These are phyloP conservation scores for Phoxinus dragarum DNA, from an alignment of 2,797 vertebrate genomes.

Conservation along the genomic window DNA sequence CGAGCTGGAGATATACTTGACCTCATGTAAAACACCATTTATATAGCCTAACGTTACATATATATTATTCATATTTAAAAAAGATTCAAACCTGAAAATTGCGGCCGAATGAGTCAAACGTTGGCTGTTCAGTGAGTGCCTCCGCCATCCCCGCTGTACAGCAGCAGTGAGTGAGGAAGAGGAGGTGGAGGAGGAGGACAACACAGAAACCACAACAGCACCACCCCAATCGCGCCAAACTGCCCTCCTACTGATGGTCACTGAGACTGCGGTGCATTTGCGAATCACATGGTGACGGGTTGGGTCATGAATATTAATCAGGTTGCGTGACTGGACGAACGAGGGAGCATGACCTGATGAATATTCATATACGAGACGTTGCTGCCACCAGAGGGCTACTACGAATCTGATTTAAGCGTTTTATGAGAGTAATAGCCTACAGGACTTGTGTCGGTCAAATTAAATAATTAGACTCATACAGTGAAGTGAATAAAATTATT, in stretches of 20 bases:
- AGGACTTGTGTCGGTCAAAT: background rate
- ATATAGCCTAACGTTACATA: background rate
- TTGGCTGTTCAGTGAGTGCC: conserved; percentile 62
- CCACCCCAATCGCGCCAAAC: conserved; percentile 9
- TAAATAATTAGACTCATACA: too few species aligned
- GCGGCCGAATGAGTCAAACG: conserved; percentile 53
- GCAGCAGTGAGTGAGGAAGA: background rate
- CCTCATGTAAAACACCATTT: background rate
- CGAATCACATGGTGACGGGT: background rate
- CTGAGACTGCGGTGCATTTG: background rate
- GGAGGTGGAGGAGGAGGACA: background rate
- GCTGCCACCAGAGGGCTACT: background rate
- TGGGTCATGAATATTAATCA: background rate
- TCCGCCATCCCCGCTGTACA: conserved; percentile 54
- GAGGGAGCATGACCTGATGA: background rate
- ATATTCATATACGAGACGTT: background rate
- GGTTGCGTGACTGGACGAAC: background rate
- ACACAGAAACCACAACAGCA: conserved; percentile 13
- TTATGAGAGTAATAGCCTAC: too few species aligned
- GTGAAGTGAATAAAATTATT: background rate
- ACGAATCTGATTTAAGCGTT: background rate
- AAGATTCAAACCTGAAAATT: conserved; percentile 65
- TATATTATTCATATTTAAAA: background rate
- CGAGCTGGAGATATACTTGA: background rate
- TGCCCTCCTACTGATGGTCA: conserved; percentile 15